phyloP scores from a whole-genome alignment of 2,888 invertebrate genomes.

The Crocallis elinguaria region DNA sequence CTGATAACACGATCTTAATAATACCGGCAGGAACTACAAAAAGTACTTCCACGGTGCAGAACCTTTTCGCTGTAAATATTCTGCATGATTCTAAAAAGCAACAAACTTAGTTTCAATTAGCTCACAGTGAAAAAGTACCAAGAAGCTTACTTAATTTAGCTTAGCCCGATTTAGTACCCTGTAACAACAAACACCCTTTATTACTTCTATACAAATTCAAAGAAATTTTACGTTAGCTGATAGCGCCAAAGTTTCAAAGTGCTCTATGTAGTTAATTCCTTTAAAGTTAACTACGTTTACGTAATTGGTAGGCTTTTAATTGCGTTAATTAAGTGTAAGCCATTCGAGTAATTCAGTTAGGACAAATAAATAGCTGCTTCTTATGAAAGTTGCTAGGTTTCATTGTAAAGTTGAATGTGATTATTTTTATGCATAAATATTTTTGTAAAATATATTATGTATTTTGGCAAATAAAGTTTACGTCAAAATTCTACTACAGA shows the following conservation, averaged over 20 bases:
- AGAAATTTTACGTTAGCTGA: neutral
- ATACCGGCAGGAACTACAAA: neutral
- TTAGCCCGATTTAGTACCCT: neutral
- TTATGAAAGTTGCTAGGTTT: neutral
- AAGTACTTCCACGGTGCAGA: neutral
- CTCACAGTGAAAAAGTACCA: neutral
- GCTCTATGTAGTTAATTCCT: neutral
- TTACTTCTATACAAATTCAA: neutral
- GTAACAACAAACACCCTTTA: neutral
- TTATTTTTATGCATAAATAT: too few species aligned
- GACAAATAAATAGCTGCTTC: slow-evolving; percentile 10
- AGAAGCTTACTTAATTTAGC: neutral
- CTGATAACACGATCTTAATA: slow-evolving; percentile 1
- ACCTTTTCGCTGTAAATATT: neutral
- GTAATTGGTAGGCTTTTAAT: slow-evolving; percentile 8
- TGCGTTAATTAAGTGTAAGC: slow-evolving; percentile 7
- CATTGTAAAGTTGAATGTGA: too few species aligned
- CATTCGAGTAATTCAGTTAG: slow-evolving; percentile 10
- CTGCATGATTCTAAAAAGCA: neutral
- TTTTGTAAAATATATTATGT: too few species aligned
- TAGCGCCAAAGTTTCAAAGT: neutral
- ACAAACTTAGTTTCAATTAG: neutral
- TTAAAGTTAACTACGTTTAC: slow-evolving; percentile 4
- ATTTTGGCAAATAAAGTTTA: too few species aligned
- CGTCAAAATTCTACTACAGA: too few species aligned